Conservation (phyloP, 2,888 invertebrate genomes). For the Pocota personata region DNA sequence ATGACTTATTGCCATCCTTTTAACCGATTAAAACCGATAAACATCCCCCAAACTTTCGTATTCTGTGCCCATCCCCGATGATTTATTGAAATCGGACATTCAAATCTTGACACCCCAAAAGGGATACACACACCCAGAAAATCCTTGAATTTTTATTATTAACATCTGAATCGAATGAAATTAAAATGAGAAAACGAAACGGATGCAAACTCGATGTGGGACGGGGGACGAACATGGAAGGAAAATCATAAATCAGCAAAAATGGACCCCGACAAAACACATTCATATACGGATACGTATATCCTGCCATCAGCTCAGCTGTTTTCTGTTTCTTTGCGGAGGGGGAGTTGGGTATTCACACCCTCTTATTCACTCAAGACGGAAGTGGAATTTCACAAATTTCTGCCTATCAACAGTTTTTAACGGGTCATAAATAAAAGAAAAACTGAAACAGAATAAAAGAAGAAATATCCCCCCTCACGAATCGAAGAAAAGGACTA, state of each 20-base stretch:
- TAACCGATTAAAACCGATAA: constrained; percentile 58
- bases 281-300: no score
- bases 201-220: constrained; percentile 14
- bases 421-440: constrained; percentile 52
- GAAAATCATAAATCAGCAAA: constrained; percentile 64
- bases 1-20: constrained; percentile 60
- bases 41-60: constrained; percentile 36
- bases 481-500: constrained; percentile 10
- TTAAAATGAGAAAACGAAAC: constrained; percentile 39
- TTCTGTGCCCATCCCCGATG: constrained; percentile 32
- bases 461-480: background rate
- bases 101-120: constrained; percentile 50
- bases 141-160: constrained; percentile 58
- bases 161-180: constrained; percentile 67
- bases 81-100: constrained; percentile 70
- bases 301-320: constrained; percentile 36
- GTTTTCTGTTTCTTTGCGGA: constrained; percentile 8
- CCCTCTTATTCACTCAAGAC: background rate
- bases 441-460: constrained; percentile 11
- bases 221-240: background rate
- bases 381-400: constrained; percentile 24
- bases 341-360: constrained; percentile 20
- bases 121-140: constrained; percentile 16
- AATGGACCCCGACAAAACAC: constrained; percentile 38
- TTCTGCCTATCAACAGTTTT: constrained; percentile 67